These are phyloP conservation scores for Holacanthus passer DNA, from an alignment of 2,113 vertebrate genomes.

Conservation along the genomic window DNA sequence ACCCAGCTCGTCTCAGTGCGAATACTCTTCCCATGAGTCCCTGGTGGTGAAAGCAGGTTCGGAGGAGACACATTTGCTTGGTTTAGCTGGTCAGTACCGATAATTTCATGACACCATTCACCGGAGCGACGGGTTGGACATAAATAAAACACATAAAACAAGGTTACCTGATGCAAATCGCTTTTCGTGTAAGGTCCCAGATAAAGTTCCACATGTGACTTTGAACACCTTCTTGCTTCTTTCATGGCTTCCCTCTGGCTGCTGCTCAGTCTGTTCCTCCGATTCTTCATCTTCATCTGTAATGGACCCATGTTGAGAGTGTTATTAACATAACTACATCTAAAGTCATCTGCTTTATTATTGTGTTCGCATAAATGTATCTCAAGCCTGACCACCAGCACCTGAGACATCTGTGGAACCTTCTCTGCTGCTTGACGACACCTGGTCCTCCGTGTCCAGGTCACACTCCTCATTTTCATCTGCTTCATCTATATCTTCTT, in stretches of 20 bases:
- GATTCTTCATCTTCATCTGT: slow-evolving; percentile 31
- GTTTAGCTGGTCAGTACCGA: background rate
- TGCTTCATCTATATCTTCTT: slow-evolving; percentile 2
- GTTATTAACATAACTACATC: background rate
- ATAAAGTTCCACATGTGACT: slow-evolving; percentile 69
- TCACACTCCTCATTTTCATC: background rate
- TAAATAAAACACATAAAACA: no score
- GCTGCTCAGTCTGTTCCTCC: background rate
- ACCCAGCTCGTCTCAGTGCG: slow-evolving; percentile 80
- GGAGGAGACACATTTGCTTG: background rate
- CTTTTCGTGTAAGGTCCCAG: slow-evolving; percentile 61
- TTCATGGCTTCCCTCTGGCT: background rate
- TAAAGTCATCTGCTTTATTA: background rate
- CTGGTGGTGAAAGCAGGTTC: slow-evolving; percentile 32
- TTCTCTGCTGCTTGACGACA: background rate
- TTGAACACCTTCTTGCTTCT: slow-evolving; percentile 26
- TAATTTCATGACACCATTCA: background rate
- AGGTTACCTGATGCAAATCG: slow-evolving; percentile 78
- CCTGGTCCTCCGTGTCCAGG: slow-evolving; percentile 13
- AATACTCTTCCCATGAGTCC: slow-evolving; percentile 74
- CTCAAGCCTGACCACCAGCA: background rate
- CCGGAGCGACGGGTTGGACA: background rate
- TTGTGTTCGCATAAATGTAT: no score
- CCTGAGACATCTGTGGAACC: background rate
- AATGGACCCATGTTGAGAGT: background rate